These are phyloP conservation scores for Ctenoplectra terminalis DNA, from an alignment of 1,140 invertebrate species.

Conservation along the genomic window DNA sequence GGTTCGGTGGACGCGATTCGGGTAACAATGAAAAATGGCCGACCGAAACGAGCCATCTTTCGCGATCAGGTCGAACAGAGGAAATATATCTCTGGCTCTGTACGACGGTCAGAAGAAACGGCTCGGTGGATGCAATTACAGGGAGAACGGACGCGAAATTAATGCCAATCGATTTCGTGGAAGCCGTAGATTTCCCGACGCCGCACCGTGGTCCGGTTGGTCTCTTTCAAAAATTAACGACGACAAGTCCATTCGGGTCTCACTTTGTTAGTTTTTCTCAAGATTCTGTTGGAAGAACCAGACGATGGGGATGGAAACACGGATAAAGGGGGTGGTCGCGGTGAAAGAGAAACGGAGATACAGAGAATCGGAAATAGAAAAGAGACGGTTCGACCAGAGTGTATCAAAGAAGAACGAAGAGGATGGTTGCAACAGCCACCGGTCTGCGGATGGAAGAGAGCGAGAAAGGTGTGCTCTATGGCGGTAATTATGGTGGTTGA, in stretches of 20 bases:
- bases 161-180: conserved; percentile 43
- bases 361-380: background rate
- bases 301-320: background rate
- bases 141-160: conserved; percentile 38
- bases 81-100: conserved; percentile 22
- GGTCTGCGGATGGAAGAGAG: conserved; percentile 42
- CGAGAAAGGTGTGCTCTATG: conserved; percentile 52
- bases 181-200: background rate
- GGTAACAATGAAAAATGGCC: conserved; percentile 53
- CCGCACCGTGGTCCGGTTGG: background rate
- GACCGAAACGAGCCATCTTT: conserved; percentile 38
- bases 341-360: too few species aligned
- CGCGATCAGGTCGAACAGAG: conserved; percentile 33
- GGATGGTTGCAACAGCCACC: conserved; percentile 17
- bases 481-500: conserved; percentile 78
- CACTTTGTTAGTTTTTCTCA: background rate
- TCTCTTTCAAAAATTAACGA: conserved; percentile 59
- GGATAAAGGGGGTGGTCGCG: background rate
- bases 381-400: background rate
- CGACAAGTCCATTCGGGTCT: conserved; percentile 46
- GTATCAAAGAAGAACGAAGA: background rate
- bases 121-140: conserved; percentile 50
- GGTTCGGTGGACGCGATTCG: background rate
- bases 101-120: conserved; percentile 3
- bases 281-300: background rate